phyloP scores from a whole-genome alignment of 2,888 invertebrate species.

The Leptinotarsa haldemani region DNA sequence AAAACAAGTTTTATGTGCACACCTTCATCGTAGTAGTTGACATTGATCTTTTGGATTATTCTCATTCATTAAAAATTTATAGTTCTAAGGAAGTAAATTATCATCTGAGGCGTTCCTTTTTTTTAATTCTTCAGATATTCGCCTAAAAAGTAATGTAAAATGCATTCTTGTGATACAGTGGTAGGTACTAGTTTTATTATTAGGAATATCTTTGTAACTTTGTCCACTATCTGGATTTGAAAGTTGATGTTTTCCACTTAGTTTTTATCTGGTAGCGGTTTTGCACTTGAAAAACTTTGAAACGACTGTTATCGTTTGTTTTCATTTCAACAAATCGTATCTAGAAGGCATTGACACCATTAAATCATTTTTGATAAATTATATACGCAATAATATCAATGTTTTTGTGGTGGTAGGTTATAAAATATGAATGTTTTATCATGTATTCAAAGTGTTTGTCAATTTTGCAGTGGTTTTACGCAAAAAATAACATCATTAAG shows the following conservation, averaged over 20 bases:
- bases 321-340: constrained; percentile 24
- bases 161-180: too few species aligned
- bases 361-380: constrained; percentile 24
- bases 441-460: not conserved
- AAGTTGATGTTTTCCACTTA: not conserved
- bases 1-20: not conserved
- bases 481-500: not conserved
- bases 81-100: too few species aligned
- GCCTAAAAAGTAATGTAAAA: too few species aligned
- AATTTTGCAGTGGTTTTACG: not conserved
- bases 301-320: constrained; percentile 34
- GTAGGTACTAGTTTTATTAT: not conserved
- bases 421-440: constrained; percentile 1
- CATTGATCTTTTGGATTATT: not conserved
- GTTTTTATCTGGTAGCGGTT: constrained; percentile 14
- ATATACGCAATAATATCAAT: constrained; percentile 17
- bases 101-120: too few species aligned
- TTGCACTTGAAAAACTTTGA: constrained; percentile 33
- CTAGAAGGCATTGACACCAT: constrained; percentile 40
- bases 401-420: not conserved
- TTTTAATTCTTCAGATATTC: too few species aligned
- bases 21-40: not conserved
- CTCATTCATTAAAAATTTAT: not conserved
- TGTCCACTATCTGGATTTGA: not conserved
- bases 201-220: not conserved